Percentiles rank a stretch among this genome's conserved stretches.
Evolutionary conservation across 2,113 vertebrate species (phyloP).

Genomic region (Clarias batrachus): DNA sequence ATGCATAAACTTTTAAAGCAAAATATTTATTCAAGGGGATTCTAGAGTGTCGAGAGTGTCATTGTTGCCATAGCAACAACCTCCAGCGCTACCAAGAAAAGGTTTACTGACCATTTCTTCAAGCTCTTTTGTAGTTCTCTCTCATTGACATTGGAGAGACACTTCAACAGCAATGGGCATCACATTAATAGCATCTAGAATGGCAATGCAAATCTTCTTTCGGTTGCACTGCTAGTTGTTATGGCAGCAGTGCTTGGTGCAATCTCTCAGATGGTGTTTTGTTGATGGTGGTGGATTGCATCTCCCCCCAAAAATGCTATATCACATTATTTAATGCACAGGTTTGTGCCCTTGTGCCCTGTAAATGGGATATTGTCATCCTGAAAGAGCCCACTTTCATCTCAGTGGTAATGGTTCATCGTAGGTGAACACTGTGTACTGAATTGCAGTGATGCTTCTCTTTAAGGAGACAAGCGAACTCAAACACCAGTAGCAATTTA

Average conservation of each 20-base stretch:
- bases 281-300: neutral
- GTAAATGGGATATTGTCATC: neutral
- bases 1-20: neutral
- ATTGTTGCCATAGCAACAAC: constrained; percentile 6
- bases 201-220: neutral
- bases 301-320: neutral
- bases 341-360: neutral
- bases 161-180: neutral
- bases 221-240: neutral
- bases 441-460: neutral
- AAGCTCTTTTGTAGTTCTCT: neutral
- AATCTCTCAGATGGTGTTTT: neutral
- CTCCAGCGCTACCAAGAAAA: neutral
- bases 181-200: neutral
- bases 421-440: neutral
- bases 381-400: neutral
- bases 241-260: neutral
- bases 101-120: neutral
- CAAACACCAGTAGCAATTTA: neutral
- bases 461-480: neutral
- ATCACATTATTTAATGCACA: neutral
- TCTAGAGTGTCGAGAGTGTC: too few relatives aligned
- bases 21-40: neutral
- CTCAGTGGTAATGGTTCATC: neutral
- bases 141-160: neutral